These are phyloP conservation scores for Trachemys scripta DNA, from an alignment of 2,113 vertebrate species.

Conservation along the genomic window DNA sequence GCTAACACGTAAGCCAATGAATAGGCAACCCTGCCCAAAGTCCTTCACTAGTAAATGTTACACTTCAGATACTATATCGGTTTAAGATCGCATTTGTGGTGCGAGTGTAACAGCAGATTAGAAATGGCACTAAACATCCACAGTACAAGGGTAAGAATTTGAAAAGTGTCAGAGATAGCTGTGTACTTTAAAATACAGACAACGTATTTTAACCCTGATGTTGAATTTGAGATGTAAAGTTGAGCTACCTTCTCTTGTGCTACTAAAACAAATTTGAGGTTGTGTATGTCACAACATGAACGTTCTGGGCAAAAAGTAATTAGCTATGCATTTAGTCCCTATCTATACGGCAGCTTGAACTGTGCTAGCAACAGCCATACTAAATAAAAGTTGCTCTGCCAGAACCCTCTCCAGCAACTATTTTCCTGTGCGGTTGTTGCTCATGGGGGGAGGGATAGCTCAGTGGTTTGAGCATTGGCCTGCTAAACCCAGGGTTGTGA, in stretches of 20 bases:
- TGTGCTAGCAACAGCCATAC: background rate
- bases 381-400: background rate
- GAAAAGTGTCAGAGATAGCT: background rate
- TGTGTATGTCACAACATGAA: background rate
- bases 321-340: background rate
- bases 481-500: too few species aligned
- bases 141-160: slow-evolving; percentile 8
- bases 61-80: slow-evolving; percentile 25
- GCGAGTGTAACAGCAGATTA: slow-evolving; percentile 71
- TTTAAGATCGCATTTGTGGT: slow-evolving; percentile 64
- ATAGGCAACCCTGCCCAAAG: slow-evolving; percentile 18
- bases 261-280: background rate
- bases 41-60: slow-evolving; percentile 46
- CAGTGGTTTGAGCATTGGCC: too few species aligned
- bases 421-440: background rate
- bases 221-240: background rate
- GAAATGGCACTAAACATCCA: slow-evolving; percentile 75
- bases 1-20: slow-evolving; percentile 26
- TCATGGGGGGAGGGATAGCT: too few species aligned
- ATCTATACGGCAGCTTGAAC: background rate
- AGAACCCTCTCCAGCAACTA: background rate
- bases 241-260: background rate
- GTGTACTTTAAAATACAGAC: background rate
- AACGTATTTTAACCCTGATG: background rate
- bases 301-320: background rate